These are phyloP conservation scores for Trypoxylon attenuatum DNA, from an alignment of 2,888 invertebrate species.

Conservation along the genomic window DNA sequence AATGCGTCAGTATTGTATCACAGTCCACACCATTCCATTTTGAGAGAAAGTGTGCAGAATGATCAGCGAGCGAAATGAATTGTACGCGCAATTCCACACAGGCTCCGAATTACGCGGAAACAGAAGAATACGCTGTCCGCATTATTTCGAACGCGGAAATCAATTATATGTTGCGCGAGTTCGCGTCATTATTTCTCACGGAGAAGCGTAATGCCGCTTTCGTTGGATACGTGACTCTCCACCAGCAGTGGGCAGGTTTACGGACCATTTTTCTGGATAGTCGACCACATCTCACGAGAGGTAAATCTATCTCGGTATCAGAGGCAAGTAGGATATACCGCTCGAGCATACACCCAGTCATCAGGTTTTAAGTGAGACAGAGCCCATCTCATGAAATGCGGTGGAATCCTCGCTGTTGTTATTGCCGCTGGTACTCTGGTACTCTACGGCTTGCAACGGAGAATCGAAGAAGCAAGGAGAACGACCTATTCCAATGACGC, in stretches of 20 bases:
- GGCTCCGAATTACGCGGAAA: background rate
- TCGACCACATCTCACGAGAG: background rate
- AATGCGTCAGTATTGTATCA: background rate
- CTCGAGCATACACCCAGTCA: background rate
- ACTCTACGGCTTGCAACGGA: conserved; percentile 30
- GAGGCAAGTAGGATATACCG: background rate
- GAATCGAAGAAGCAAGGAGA: conserved; percentile 43
- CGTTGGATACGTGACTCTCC: too few relatives aligned
- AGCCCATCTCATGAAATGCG: background rate
- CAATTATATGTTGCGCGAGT: background rate
- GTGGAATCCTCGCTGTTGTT: background rate
- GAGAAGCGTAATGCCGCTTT: background rate
- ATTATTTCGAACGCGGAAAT: background rate
- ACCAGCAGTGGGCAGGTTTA: too few relatives aligned
- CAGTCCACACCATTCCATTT: too few relatives aligned
- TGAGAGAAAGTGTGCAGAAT: too few relatives aligned
- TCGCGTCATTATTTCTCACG: background rate
- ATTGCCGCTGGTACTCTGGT: background rate
- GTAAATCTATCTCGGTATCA: background rate
- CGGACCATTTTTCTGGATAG: background rate
- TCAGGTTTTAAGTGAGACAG: background rate
- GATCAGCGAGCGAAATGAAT: too few relatives aligned
- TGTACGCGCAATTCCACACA: too few relatives aligned
- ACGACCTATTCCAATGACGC: conserved; percentile 47
- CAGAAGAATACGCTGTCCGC: background rate